A percentile compares a stretch with the other conserved stretches of the same genome.
These are phyloP conservation scores for Corythornis cristatus DNA, from an alignment of 2,113 vertebrate genomes.

Conservation along the genomic window DNA sequence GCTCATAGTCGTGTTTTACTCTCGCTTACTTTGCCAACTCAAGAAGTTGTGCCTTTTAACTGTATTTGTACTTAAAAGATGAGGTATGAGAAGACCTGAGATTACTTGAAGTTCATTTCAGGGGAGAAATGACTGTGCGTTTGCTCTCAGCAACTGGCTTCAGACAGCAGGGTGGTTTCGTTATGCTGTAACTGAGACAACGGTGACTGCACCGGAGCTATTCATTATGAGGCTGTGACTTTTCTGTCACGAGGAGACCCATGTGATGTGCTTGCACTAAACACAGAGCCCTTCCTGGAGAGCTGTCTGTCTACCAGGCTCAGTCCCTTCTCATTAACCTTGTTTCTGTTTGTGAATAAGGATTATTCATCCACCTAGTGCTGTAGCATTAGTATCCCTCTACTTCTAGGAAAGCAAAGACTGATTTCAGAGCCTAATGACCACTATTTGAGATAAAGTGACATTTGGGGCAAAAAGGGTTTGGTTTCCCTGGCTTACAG, in stretches of 20 bases:
- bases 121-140: not conserved
- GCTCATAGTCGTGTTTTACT: not conserved
- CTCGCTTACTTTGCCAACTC: not conserved
- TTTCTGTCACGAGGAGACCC: not conserved
- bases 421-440: not conserved
- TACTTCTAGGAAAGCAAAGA: not conserved
- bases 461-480: not conserved
- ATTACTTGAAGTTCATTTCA: not conserved
- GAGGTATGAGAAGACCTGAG: not conserved
- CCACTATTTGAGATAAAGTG: not conserved
- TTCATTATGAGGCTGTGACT: not conserved
- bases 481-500: not conserved
- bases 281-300: not conserved
- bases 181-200: not conserved
- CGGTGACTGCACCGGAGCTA: not conserved
- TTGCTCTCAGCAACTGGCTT: not conserved
- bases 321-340: not conserved
- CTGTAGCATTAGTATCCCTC: not conserved
- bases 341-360: not conserved
- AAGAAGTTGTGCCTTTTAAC: not conserved
- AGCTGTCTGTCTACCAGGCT: not conserved
- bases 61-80: not conserved
- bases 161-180: not conserved
- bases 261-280: not conserved
- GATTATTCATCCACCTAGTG: not conserved